These are phyloP conservation scores for Micrasema longulum DNA, from an alignment of 1,140 invertebrate genomes.

Conservation along the genomic window DNA sequence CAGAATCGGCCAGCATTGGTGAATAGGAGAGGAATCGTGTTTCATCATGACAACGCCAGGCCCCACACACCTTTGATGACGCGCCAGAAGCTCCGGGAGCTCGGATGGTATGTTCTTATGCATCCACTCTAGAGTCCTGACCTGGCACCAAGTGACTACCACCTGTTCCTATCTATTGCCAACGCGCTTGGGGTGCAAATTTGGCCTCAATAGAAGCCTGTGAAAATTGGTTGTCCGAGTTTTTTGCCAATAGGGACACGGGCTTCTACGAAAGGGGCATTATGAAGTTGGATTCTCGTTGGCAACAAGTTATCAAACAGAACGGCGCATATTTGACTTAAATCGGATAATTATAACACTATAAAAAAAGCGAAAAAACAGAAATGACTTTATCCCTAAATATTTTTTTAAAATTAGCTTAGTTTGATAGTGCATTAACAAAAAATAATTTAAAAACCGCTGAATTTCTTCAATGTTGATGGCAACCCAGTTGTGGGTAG, in stretches of 20 bases:
- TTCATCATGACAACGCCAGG: conserved; percentile 15
- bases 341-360: too few relatives aligned
- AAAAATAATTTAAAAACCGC: too few relatives aligned
- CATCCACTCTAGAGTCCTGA: conserved; percentile 13
- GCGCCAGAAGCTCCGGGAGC: conserved; percentile 18
- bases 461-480: too few relatives aligned
- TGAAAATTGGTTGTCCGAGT: conserved; percentile 22
- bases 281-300: conserved; percentile 21
- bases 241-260: conserved; percentile 25
- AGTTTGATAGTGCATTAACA: too few relatives aligned
- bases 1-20: conserved; percentile 21
- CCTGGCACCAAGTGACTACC: conserved; percentile 21
- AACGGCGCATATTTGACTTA: not conserved
- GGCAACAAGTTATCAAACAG: conserved; percentile 10
- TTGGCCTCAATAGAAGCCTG: too few relatives aligned
- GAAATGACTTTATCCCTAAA: too few relatives aligned
- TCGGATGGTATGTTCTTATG: conserved; percentile 16
- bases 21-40: conserved; percentile 17
- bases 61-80: conserved; percentile 20
- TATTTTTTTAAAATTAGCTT: too few relatives aligned
- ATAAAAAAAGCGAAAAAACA: too few relatives aligned
- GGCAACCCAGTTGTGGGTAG: too few relatives aligned
- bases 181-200: too few relatives aligned
- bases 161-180: too few relatives aligned
- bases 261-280: conserved; percentile 10